Base-by-base conservation (phyloP, 1,140 invertebrate species). In the Idris sp. region DNA sequence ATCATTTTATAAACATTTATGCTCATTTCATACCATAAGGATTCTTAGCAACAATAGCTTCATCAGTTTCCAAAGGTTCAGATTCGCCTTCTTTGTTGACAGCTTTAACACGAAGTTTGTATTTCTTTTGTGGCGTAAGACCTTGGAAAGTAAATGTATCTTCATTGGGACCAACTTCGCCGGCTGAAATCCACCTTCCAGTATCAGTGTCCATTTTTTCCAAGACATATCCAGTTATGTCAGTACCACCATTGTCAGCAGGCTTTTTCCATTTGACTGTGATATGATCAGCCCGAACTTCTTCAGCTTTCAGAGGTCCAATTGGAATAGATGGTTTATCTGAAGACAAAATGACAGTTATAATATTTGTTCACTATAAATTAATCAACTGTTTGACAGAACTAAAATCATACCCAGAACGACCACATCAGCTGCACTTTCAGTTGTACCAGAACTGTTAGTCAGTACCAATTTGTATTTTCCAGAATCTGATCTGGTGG, bases 61-160 rank as follows among this genome's bases (percentile, higher is more conserved):
- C 95, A 7, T 93, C 92, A 16, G 96, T 96, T 84, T 97, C 95
- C 33, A 99, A 87, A 15, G 98, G 96, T 77, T 99, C 97, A 0
- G 97, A 98, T 88, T 97, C 94, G 1, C 98, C 98, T 88, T 99
- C 98, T 83, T 98, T 98, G 86, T 99, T 99, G 19, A 98, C 94
- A 19, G 98, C 98, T 78, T 97, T 97, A 0, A 99, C 98, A 35
- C 98, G 91, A 89, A 99, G 98, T 87, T 99, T 98, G 87, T 99
- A 99, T 79, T 96, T 97, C 87, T 99, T 98, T 77, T 98, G 98
- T 0, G 97, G 96, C 7, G 96, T 97, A 0, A 99, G 90, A 18
- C 96, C 96, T 81, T 96, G 94, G 71, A 99, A 95, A 1, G 92
- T 95, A 83, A 96, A 97, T 10, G 92, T 91, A 22, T 92, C 91